Conservation (phyloP, 2,888 invertebrate genomes). For the Eilema griseolum region DNA sequence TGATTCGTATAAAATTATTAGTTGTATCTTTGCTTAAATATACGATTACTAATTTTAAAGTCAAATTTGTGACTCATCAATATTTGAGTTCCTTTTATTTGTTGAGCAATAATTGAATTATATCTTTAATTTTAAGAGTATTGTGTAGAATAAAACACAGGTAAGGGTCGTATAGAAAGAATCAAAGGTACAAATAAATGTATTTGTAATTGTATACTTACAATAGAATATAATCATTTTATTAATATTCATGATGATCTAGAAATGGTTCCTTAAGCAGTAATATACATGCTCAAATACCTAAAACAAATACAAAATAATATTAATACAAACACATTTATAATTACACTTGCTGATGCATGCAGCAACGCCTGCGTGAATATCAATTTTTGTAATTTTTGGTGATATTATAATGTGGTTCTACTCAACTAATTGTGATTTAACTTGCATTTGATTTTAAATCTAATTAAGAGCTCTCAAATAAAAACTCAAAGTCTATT, state of each 20-base stretch:
- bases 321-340: not conserved
- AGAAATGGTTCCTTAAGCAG: not conserved
- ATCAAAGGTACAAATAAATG: not conserved
- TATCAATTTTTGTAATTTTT: too few relatives aligned
- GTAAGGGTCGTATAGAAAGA: too few relatives aligned
- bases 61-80: not conserved
- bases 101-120: not conserved
- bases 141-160: too few relatives aligned
- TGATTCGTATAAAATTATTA: not conserved
- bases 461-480: too few relatives aligned
- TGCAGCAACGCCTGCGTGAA: too few relatives aligned
- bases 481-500: too few relatives aligned
- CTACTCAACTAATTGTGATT: too few relatives aligned
- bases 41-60: not conserved
- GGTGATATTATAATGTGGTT: too few relatives aligned
- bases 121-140: not conserved
- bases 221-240: not conserved
- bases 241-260: not conserved
- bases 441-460: too few relatives aligned
- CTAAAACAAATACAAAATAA: not conserved
- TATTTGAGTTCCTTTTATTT: constrained; percentile 1
- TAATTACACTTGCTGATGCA: too few relatives aligned
- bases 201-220: not conserved
- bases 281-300: not conserved
- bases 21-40: not conserved